Base-by-base conservation (phyloP, 2,797 vertebrate genomes). In the Epinephelus coioides region DNA sequence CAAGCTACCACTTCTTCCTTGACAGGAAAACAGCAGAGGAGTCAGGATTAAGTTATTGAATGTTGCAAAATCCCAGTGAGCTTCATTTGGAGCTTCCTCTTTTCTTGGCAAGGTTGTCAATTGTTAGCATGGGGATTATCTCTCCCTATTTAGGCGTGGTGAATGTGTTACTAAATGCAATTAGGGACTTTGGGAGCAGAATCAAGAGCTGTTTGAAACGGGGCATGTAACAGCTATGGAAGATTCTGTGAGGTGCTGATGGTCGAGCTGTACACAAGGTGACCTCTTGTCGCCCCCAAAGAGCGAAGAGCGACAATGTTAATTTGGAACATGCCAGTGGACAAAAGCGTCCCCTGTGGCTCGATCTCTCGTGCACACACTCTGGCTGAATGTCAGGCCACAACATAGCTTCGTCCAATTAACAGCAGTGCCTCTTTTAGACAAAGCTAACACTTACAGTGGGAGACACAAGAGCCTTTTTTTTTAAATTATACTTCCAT, bases 261-360 rank as follows among this genome's bases (percentile, higher is more conserved):
- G 82, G 69, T 56, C 43, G 61, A 85, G 76, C 73, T 70, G 55
- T 40, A 44, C 15, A 74, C 84, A 90, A 92, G 88, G 92, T 94
- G 92, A 94, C 94, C 92, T 81, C 73, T 27, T 53, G 68, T 56
- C 34, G 15, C 74, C 72, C 79, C 90, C 50, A 27, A 76, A 73
- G 86, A 89, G 76, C 71, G 34, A 76, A 73, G 86, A 89, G 76
- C 71, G 49, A 79, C 50, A 51, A 23, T 65, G 84, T 87, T 93
- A 74, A 93, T 95, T 93, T 92, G 59, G 71, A 92, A 78, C 79
- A 81, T 55, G 76, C 71, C 83, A 77, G 66, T 86, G 84, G 85
- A 89, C 78, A 78, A 76, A 83, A 54, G 56, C 30, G 34, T 81
- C 84, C 71, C 80, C 56, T 21, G 71, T 69, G 82, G 60, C 44